Base-by-base conservation (phyloP, 2,888 invertebrate genomes). In the Argynnis bischoffii region DNA sequence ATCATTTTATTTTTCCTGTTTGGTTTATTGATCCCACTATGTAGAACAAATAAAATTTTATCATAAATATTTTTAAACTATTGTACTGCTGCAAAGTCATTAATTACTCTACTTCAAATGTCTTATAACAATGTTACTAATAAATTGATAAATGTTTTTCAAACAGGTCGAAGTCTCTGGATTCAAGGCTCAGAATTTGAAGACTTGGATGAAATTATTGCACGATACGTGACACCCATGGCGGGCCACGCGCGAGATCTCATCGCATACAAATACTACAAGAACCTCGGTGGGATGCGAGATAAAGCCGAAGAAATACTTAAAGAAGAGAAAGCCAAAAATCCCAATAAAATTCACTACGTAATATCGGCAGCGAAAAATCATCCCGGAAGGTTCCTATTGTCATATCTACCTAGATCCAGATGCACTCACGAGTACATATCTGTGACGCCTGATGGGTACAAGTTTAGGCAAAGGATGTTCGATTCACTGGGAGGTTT, bases 131-230 rank as follows among this genome's bases (percentile, higher is more conserved):
- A 3, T 2, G 35, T 41, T 35, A 41, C 35, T 11, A 41, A 41
- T n/a, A 35, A 6, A 8, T 41, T 2, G 2, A 2, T 41, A 11
- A 41, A 41, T 53, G 6, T 2, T 61, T 55, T 57, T 56, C 18
- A 46, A 46, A 4, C 77, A 93, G 93, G 93, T 79, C 91, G 93
- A 76, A 94, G 93, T 82, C 93, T 99, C 14, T 96, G 96, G 95
- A 99, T 99, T 77, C 96, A 95, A 48, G 95, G 94, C 70, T 97
- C 99, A 79, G 98, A 99, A 81, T 99, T 98, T 87, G 99, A 99
- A 91, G 99, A 99, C 89, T 92, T 99, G 47, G 99, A 99, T 87
- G 99, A 99, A 95, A 99, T 99, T 70, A 97, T 99, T 66, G 99
- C 99, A 0, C 95, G 99, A 14, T 95, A 98, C 88, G 96, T 99